Base-by-base conservation (phyloP, 2,797 vertebrate species). In the Enteromius unitaeniatus region DNA sequence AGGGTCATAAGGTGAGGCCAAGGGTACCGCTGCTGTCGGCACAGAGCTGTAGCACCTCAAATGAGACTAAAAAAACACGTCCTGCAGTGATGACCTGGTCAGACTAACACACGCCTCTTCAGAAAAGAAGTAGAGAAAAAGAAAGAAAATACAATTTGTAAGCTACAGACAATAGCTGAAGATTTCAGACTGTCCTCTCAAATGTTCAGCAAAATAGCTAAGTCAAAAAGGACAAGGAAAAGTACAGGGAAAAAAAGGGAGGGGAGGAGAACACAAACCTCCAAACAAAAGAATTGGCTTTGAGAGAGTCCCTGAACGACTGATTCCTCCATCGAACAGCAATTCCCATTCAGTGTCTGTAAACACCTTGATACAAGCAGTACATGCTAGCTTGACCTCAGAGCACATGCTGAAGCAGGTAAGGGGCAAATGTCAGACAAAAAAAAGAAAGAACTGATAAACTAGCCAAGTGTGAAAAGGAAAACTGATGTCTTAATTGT, bases 401-500 rank as follows among this genome's bases (percentile, higher is more conserved):
- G 60, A 72, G 75, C 78, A 85, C 53, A 78, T 64, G 65, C 40
- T 86, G 83, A 86, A 82, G 60, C 37, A 23, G 68, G 40, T 83
- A 55, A 28, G 69, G 40, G 82, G 74, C 84, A 88, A 68, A 87
- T 85, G 79, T 88, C 86, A 85, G 51, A 76, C 74, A 23, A 82
- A 72, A 79, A 34, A 67, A 88, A 85, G 81, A 85, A 68, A 64
- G 42, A 14, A 69, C 40, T 2, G 26, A 84, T 70, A 58, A 58
- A 76, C 11, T 62, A 19, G 49, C 11, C 11, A 40, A 34, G 53
- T 3, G 26, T 81, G 53, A 28, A 21, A 13, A 17, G n/a, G 2
- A 60, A 60, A 78, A 49, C 15, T 2, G 15, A 64, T 17, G n/a
- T 51, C 10, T 64, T 40, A 31, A 47, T 62, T 34, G 69, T 9